Conservation (phyloP, 2,797 vertebrate species). For the Lacerta bilineata region DNA sequence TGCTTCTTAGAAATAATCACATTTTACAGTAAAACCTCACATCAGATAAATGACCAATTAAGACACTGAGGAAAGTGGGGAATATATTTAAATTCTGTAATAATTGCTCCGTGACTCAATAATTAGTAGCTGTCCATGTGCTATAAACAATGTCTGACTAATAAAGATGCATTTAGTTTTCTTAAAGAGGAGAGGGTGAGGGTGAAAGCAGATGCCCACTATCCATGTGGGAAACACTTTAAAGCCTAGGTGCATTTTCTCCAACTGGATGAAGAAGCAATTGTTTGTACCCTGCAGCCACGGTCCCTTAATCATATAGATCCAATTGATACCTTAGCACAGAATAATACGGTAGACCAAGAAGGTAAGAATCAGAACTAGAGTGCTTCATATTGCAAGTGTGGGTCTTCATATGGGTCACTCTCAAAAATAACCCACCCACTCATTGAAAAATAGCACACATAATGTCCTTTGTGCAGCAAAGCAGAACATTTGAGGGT, state of each 20-base stretch:
- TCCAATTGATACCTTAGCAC: background rate
- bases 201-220: slow-evolving; percentile 12
- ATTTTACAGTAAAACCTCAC: slow-evolving; percentile 77
- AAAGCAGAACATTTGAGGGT: background rate
- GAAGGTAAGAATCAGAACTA: background rate
- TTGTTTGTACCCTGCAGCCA: background rate
- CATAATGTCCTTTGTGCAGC: background rate
- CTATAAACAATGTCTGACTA: slow-evolving; percentile 53
- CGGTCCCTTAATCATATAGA: background rate
- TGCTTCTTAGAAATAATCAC: slow-evolving; percentile 76
- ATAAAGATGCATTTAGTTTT: slow-evolving; percentile 44
- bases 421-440: background rate
- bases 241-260: background rate
- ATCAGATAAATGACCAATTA: slow-evolving; percentile 69
- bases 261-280: slow-evolving; percentile 1
- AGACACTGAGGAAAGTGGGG: slow-evolving; percentile 66
- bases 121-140: slow-evolving; percentile 69
- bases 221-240: background rate
- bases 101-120: slow-evolving; percentile 61
- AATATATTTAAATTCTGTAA: slow-evolving; percentile 75
- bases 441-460: too few species aligned
- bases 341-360: background rate
- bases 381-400: background rate
- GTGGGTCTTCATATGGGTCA: background rate
- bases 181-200: background rate